Base-by-base conservation (phyloP, 2,113 vertebrate species). In the Chionodraco myersi region DNA sequence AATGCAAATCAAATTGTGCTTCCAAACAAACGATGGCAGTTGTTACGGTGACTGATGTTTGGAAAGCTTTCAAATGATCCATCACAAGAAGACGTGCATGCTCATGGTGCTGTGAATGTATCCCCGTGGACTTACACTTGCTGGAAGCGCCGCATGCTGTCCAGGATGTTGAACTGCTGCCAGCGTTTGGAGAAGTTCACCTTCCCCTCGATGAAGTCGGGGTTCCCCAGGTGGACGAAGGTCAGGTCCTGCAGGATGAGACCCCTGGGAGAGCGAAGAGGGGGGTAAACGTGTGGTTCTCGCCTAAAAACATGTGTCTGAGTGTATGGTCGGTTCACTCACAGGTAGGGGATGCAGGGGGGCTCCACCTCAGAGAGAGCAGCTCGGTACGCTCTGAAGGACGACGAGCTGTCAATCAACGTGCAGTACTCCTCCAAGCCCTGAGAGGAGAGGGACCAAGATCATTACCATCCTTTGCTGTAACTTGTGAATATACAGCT, bases 91-190 rank as follows among this genome's bases (percentile, higher is more conserved):
- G 0, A 21, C 0, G 10, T 30, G 60, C 61, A 48, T n/a, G 13
- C 44, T 44, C 60, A 47, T 48, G 26, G 16, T 48, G 7, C 14
- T 70, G 1, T 47, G 51, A 23, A 54, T 54, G 48, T 13, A 48
- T 36, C 36, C 30, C 3, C 3, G 36, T 15, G 49, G 36, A 95
- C 98, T 96, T 93, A 99, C 98, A 95, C 96, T 96, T 99, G 98
- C 91, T 99, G 98, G 95, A 99, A 99, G 89, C 98, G 95, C 63
- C 98, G 96, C 98, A 99, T 99, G 92, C 98, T 98, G 94, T 99
- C 98, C 90, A 99, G 93, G 85, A 99, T 99, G 95, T 99, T 99
- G 91, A 99, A 99, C 93, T 99, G 98, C 89, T 99, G 98, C 98
- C 98, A 99, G 52, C 98, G 96, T 81, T 99, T 99, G 91, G 98